Base-by-base conservation (phyloP, 2,797 vertebrate species). In the Rhynchotus rufescens region DNA sequence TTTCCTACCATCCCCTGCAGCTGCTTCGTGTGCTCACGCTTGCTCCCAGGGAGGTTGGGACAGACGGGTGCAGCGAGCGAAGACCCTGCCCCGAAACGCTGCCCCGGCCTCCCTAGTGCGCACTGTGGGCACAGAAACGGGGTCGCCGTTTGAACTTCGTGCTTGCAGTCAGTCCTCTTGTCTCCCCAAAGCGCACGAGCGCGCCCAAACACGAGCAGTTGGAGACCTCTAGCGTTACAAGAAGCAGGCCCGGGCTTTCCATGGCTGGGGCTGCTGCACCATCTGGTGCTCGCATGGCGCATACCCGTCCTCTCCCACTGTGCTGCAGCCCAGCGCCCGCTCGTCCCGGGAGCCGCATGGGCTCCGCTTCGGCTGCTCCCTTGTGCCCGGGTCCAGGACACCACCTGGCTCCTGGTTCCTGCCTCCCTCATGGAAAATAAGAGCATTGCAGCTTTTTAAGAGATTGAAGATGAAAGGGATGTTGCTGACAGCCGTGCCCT, bases 21-120 rank as follows among this genome's bases (percentile, higher is more conserved):
- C 80, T 7, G 89, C 95, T 96, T 90, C 93, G 76, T 94, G 94
- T 96, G 90, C 93, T 95, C 94, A 49, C 91, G 21, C 86, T 90
- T 84, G 91, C 93, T 85, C 90, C 96, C 74, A 86, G 45, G 66
- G 89, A 62, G 91, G 59, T 73, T 92, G 79, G 94, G 90, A 80
- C 94, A 66, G 90, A 96, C 75, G 73, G 94, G 92, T 71, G 86
- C 88, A 54, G 82, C 10, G 67, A 84, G 72, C 76, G 2, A 42
- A 76, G 92, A 69, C 28, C 51, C 93, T 82, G 79, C 87, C 90
- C 89, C 22, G 2, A 38, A 68, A 12, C 80, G 76, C 92, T 91
- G 96, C 94, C 94, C 64, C 45, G 9, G 21, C 85, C 84, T 93
- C 94, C 52, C 12, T 84, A 88, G 28, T 84, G 75, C 85, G 84